Base-by-base conservation (phyloP, 2,888 invertebrate genomes). In the Spisula solida region DNA sequence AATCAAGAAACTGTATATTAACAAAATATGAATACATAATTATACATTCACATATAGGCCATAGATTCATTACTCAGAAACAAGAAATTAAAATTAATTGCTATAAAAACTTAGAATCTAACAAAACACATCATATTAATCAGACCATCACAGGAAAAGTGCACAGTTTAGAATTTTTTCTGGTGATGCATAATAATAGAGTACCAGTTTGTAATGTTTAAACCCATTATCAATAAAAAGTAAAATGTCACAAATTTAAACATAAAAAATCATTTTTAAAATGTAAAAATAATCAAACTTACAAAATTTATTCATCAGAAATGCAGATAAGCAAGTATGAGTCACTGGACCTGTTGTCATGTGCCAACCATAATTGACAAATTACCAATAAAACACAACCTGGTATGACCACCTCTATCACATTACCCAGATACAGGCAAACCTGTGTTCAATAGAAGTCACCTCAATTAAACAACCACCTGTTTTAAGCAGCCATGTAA, bases 351-450 rank as follows among this genome's bases (percentile, higher is more conserved):
- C 4, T 2, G 14, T 1, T 60, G 60, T 60, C 60, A 60, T 18
- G 18, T 60, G 60, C 60, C 60, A 60, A 60, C 20, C 25, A 60
- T n/a, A 60, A 60, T 60, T 60, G 60, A 60, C 60, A 60, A 41
- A 60, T 60, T n/a, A 25, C 60, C 20, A 20, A 20, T 60, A 60
- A 60, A 60, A 60, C 60, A 60, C 20, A 20, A 60, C 20, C 60
- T 60, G 60, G 60, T 4, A 60, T 60, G 60, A 60, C 60, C 2
- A 41, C 41, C 41, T 1, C 4, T 25, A 60, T 60, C 60, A 25
- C 25, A 60, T 1, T 41, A 41, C 41, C 41, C 8, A 41, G 41
- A 41, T 41, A 41, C 41, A 41, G 41, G 8, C 41, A 41, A 41
- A 41, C 41, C 41, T 41, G 41, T 41, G 41, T 41, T 5, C 8